phyloP scores from a whole-genome alignment of 2,113 vertebrate species.

The Lophura nycthemera region DNA sequence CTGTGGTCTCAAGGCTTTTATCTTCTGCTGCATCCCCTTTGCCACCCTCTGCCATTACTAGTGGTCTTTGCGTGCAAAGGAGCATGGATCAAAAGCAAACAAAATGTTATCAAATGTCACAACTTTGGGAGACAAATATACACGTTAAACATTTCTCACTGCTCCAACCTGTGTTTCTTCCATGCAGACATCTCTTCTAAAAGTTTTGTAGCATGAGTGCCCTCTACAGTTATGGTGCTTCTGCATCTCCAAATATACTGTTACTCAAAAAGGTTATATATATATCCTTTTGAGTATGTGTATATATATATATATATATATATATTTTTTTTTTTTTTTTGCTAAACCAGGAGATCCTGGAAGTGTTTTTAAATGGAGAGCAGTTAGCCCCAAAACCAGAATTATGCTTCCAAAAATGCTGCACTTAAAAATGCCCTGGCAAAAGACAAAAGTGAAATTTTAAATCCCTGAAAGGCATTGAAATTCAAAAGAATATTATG shows the following conservation, averaged over 20 bases:
- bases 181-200: not conserved
- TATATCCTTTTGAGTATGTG: not conserved
- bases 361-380: not conserved
- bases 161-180: not conserved
- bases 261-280: not conserved
- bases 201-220: not conserved
- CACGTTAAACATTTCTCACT: not conserved
- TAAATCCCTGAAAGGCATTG: not conserved
- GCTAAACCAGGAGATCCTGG: not conserved
- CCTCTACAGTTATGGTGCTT: not conserved
- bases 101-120: not conserved
- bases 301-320: not conserved
- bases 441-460: not conserved
- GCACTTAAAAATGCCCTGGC: not conserved
- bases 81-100: not conserved
- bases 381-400: not conserved
- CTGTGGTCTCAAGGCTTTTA: not conserved
- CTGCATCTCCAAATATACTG: not conserved
- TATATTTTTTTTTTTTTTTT: too few relatives aligned
- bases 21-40: not conserved
- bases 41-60: not conserved
- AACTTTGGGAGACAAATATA: not conserved
- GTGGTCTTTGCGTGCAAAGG: not conserved
- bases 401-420: not conserved
- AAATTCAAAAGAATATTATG: not conserved